Conservation (phyloP, 1,140 invertebrate species). For the Arion vulgaris region DNA sequence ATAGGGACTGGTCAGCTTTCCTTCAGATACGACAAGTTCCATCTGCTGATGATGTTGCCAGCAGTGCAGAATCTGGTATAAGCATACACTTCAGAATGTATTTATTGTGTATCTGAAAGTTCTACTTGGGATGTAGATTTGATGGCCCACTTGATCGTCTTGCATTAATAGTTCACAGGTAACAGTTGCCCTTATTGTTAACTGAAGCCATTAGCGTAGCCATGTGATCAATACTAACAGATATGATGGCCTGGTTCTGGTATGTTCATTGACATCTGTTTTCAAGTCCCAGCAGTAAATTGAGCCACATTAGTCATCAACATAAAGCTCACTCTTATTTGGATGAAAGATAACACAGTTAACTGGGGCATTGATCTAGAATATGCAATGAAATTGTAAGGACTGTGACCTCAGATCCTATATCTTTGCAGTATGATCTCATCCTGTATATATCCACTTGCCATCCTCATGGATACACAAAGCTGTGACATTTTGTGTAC, state of each 20-base stretch:
- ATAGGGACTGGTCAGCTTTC: slow-evolving; percentile 82
- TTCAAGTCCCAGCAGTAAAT: slow-evolving; percentile 96
- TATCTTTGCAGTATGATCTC: slow-evolving; percentile 91
- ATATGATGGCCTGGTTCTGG: too few species aligned
- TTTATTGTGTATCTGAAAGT: slow-evolving; percentile 86
- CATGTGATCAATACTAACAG: too few species aligned
- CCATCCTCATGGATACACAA: slow-evolving; percentile 93
- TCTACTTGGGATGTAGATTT: slow-evolving; percentile 84
- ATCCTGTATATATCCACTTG: slow-evolving; percentile 98
- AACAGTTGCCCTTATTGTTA: slow-evolving; percentile 88
- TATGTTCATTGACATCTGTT: slow-evolving; percentile 91
- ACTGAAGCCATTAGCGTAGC: too few species aligned
- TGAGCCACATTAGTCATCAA: slow-evolving; percentile 92
- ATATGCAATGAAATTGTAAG: slow-evolving; percentile 88
- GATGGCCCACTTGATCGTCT: slow-evolving; percentile 76
- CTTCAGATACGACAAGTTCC: slow-evolving; percentile 92
- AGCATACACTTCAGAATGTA: slow-evolving; percentile 95
- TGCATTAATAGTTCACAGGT: slow-evolving; percentile 81
- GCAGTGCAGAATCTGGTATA: slow-evolving; percentile 92
- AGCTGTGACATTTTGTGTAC: slow-evolving; percentile 91
- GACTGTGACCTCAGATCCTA: slow-evolving; percentile 91
- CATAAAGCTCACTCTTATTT: slow-evolving; percentile 92
- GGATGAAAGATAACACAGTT: slow-evolving; percentile 95
- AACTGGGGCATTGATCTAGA: slow-evolving; percentile 90
- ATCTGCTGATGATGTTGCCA: slow-evolving; percentile 96